Conservation (phyloP, 2,888 invertebrate genomes). For the Caenorhabditis angaria region DNA sequence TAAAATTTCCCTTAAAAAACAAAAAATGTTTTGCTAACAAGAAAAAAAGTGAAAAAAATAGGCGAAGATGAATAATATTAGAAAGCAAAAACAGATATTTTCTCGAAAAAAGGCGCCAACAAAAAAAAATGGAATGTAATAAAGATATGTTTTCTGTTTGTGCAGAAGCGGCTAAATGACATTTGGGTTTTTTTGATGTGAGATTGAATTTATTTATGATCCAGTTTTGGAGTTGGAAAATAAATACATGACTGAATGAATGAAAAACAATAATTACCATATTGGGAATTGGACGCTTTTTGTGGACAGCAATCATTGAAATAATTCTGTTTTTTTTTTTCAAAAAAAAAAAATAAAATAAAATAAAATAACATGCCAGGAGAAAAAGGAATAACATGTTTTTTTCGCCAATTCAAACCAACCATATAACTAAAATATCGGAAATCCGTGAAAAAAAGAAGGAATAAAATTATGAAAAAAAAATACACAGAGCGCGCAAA, state of each 20-base stretch:
- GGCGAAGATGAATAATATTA: neutral
- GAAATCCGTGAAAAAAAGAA: neutral
- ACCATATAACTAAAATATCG: neutral
- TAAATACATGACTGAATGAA: too few species aligned
- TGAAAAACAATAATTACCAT: neutral
- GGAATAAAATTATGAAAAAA: neutral
- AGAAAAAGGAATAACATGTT: neutral
- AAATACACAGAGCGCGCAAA: too few species aligned
- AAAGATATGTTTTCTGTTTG: neutral
- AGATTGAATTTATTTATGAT: neutral
- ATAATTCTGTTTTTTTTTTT: neutral
- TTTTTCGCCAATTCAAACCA: neutral
- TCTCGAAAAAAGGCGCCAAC: neutral
- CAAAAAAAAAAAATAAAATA: too few species aligned
- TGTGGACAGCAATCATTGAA: neutral
- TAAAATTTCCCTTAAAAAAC: too few species aligned
- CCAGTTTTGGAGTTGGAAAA: neutral
- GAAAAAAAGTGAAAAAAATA: neutral
- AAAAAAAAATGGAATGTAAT: constrained; percentile 1
- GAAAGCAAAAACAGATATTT: neutral
- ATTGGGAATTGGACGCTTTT: neutral
- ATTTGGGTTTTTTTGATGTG: neutral
- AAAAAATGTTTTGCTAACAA: neutral
- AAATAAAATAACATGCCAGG: neutral
- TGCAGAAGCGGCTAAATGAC: neutral